Conservation (phyloP, 2,888 invertebrate genomes). For the Cylloceria caligata region DNA sequence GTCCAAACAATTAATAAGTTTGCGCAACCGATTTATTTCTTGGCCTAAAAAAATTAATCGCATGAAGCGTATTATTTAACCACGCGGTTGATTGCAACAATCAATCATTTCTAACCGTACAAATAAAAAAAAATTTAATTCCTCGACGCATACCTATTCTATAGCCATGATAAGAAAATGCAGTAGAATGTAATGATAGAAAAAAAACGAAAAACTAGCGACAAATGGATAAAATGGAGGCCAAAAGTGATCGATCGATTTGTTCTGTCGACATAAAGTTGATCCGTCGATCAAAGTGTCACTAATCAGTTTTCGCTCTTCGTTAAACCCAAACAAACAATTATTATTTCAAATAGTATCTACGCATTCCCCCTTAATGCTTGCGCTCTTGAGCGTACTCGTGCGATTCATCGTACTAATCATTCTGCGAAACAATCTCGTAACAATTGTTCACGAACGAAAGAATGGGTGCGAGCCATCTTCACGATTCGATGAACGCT, state of each 20-base stretch:
- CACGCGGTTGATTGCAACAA: too few species aligned
- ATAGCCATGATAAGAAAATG: constrained; percentile 21
- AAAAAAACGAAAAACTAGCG: not conserved
- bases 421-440: constrained; percentile 56
- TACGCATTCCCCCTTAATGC: not conserved
- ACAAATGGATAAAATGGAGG: constrained; percentile 1
- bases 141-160: too few species aligned
- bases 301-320: constrained; percentile 43
- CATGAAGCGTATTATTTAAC: too few species aligned
- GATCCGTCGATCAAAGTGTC: constrained; percentile 40
- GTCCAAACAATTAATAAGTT: too few species aligned
- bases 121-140: too few species aligned
- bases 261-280: constrained; percentile 16
- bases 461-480: constrained; percentile 25
- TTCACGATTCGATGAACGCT: constrained; percentile 50
- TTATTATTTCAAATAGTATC: constrained; percentile 43
- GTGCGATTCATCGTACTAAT: constrained; percentile 29
- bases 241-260: constrained; percentile 37
- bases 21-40: too few species aligned
- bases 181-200: constrained; percentile 13
- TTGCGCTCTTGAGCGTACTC: not conserved
- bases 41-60: too few species aligned
- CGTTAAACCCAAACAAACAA: constrained; percentile 46
- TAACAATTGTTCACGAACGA: constrained; percentile 51
- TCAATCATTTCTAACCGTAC: too few species aligned